phyloP scores from a whole-genome alignment of 2,797 vertebrate genomes.

The Arctocebus calabarensis region DNA sequence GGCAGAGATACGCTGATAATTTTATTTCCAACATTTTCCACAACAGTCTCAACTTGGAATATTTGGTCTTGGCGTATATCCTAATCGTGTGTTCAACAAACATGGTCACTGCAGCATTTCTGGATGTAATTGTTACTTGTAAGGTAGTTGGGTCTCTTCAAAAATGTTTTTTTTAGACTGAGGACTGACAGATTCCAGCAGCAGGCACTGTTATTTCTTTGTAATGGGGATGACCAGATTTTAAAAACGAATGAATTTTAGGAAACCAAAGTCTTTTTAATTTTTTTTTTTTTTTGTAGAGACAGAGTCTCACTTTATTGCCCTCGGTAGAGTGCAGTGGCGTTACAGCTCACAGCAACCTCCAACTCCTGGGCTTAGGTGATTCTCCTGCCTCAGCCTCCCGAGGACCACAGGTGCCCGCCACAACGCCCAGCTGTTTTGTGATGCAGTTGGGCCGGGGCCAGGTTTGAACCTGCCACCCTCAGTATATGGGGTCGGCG shows the following conservation, averaged over 20 bases:
- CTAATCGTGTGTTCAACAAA: background rate
- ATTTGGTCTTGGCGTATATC: background rate
- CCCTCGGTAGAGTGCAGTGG: too few relatives aligned
- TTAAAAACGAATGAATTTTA: background rate
- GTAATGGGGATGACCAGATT: background rate
- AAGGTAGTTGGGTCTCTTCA: background rate
- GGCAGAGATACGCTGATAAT: background rate
- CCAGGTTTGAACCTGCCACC: too few relatives aligned
- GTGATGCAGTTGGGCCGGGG: too few relatives aligned
- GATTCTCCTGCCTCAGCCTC: too few relatives aligned
- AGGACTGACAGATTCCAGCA: background rate
- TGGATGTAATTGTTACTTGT: background rate
- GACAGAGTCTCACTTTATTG: too few relatives aligned
- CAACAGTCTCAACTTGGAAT: background rate
- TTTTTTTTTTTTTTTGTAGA: too few relatives aligned
- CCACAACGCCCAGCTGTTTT: too few relatives aligned
- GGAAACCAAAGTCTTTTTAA: background rate
- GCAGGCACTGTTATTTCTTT: background rate
- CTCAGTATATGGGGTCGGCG: too few relatives aligned
- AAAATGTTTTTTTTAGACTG: background rate
- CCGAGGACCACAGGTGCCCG: too few relatives aligned
- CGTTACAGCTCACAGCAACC: too few relatives aligned
- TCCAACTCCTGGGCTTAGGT: too few relatives aligned
- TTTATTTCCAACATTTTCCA: background rate
- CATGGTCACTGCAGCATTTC: background rate